Percentiles rank a stretch among this genome's conserved stretches.
Conservation (phyloP, 2,888 invertebrate species). For the Electrophaes corylata region DNA sequence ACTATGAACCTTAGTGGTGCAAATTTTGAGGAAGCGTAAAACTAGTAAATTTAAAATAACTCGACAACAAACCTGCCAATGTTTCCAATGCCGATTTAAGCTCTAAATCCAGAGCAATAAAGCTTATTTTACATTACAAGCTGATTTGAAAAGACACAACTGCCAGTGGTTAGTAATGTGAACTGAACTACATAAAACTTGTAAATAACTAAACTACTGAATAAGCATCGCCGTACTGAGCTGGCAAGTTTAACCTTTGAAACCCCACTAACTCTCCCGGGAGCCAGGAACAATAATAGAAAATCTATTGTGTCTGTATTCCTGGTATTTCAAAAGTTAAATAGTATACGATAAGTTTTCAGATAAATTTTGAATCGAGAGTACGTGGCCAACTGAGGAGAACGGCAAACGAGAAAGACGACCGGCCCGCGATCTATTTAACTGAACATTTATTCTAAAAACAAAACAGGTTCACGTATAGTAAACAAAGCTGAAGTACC, state of each 20-base stretch:
- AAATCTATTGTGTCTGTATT: neutral
- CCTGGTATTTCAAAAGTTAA: neutral
- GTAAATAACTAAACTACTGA: constrained; percentile 2
- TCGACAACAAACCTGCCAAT: neutral
- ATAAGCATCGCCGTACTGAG: constrained; percentile 2
- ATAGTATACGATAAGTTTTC: constrained; percentile 9
- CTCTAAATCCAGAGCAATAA: neutral
- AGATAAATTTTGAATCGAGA: constrained; percentile 10
- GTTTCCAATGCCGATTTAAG: neutral
- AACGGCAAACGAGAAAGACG: no score
- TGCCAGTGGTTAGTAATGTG: neutral
- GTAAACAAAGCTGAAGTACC: no score
- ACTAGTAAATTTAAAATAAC: no score
- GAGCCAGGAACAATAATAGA: neutral
- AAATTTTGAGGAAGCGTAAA: no score
- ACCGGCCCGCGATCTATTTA: no score
- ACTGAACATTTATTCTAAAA: no score
- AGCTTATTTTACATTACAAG: constrained; percentile 2
- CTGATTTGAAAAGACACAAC: constrained; percentile 1
- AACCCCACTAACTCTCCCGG: neutral
- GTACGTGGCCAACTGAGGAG: no score
- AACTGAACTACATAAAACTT: neutral
- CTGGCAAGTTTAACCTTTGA: neutral
- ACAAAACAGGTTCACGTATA: no score
- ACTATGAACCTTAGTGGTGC: no score